Base-by-base conservation (phyloP, 2,888 invertebrate species). In the Scaeva pyrastri region DNA sequence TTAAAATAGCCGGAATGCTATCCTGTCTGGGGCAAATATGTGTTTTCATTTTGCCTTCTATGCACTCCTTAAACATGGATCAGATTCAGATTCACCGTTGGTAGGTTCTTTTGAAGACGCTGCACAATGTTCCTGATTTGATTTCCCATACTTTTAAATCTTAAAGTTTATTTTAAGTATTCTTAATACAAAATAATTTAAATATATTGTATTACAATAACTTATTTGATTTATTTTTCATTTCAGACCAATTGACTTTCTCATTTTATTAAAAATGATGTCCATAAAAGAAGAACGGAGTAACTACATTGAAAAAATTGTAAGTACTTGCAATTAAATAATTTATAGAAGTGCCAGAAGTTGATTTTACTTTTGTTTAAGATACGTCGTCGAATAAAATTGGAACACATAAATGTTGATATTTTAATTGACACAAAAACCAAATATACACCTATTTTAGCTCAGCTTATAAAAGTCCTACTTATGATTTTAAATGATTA, bases 221-320 rank as follows among this genome's bases (percentile, higher is more conserved):
- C n/a, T n/a, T n/a, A n/a, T n/a, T n/a, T n/a, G n/a, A n/a, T n/a
- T n/a, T n/a, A n/a, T n/a, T 23, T 26, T 2, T n/a, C 36, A 12
- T 88, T 82, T 12, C 84, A 95, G 95, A 92, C 94, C 96, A 1
- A 93, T 96, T 82, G 96, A 97, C 92, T 93, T 96, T 68, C 91
- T 95, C 19, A 93, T 96, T 86, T 90, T 96, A 19, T 90, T 96
- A n/a, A 93, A 96, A 88, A 91, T 96, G 21, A 94, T 95, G 88
- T 93, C 94, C n/a, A 93, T 93, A 68, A 93, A 94, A 73, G 94
- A 94, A 89, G 94, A 94, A 48, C 94, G 94, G 88, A 94, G 95
- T 89, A 93, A 93, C 83, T 93, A 93, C 88, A 93, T 96, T 19
- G 95, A 96, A 90, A 93, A 93, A 87, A 89, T 95, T 50, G 93